A percentile compares a stretch with the other conserved stretches of the same genome.
Evolutionary conservation across 30 jellyfish, hydroid and myxozoan genomes (phyloP).

Genomic region (Chrysaora quinquecirrha): DNA sequence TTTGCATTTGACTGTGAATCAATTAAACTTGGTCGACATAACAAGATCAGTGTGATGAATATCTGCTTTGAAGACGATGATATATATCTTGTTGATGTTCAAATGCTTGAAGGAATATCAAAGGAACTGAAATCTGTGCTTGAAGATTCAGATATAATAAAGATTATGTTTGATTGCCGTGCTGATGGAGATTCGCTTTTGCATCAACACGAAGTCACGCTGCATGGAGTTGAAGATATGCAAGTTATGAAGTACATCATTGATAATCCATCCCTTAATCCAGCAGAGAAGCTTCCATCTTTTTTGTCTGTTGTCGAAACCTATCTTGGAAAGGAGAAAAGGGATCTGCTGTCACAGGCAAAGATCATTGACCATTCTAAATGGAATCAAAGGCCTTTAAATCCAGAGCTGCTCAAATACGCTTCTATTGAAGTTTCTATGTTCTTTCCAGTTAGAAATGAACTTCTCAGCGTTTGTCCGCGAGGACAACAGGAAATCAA

Average conservation of each 20-base stretch:
- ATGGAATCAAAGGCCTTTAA: slow-evolving; percentile 44
- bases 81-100: slow-evolving; percentile 34
- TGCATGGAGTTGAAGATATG: slow-evolving; percentile 40
- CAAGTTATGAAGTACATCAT: slow-evolving; percentile 36
- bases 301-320: not conserved
- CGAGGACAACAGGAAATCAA: not conserved
- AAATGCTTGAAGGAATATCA: slow-evolving; percentile 19
- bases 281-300: slow-evolving; percentile 1
- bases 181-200: slow-evolving; percentile 34
- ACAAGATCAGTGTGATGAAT: slow-evolving; percentile 20
- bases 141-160: not conserved
- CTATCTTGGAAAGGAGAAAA: not conserved
- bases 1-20: slow-evolving; percentile 58
- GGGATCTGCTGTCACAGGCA: not conserved
- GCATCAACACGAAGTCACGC: slow-evolving; percentile 27
- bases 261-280: not conserved
- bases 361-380: not conserved
- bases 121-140: slow-evolving; percentile 14
- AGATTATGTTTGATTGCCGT: slow-evolving; percentile 58
- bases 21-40: slow-evolving; percentile 27
- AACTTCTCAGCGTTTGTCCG: not conserved
- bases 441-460: slow-evolving; percentile 6
- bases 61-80: slow-evolving; percentile 19
- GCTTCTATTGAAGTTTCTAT: slow-evolving; percentile 38
- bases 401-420: slow-evolving; percentile 3